These are phyloP conservation scores for Drosophila carrolli DNA, from an alignment of 1,140 invertebrate species.

Conservation along the genomic window DNA sequence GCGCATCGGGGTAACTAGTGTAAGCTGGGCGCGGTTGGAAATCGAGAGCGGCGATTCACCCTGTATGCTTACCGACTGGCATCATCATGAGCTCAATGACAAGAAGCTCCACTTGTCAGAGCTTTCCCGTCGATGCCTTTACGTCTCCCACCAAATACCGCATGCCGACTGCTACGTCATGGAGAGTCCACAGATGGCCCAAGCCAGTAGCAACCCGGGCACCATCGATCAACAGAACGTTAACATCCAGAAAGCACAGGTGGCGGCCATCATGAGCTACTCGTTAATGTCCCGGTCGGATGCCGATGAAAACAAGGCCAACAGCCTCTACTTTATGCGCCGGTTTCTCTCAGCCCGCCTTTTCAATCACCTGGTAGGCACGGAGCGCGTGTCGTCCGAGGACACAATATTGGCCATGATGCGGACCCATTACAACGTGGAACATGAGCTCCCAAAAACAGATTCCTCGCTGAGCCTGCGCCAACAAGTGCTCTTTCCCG, in stretches of 20 bases:
- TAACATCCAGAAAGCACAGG: slow-evolving; percentile 77
- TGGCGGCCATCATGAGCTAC: slow-evolving; percentile 70
- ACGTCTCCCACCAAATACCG: slow-evolving; percentile 69
- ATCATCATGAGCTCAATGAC: slow-evolving; percentile 76
- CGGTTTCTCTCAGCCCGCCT: slow-evolving; percentile 71
- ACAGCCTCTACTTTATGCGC: slow-evolving; percentile 68
- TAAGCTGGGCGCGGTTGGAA: slow-evolving; percentile 74
- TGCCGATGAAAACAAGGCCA: slow-evolving; percentile 20
- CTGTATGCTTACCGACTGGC: slow-evolving; percentile 67
- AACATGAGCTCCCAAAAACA: slow-evolving; percentile 12
- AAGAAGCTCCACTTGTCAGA: slow-evolving; percentile 77
- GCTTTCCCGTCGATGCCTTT: slow-evolving; percentile 65
- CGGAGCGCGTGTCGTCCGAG: slow-evolving; percentile 74
- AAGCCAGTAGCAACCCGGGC: slow-evolving; percentile 69
- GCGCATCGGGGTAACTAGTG: slow-evolving; percentile 70
- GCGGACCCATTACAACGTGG: slow-evolving; percentile 51
- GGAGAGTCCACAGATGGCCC: slow-evolving; percentile 78
- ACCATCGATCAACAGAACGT: slow-evolving; percentile 80
- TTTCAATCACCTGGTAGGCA: slow-evolving; percentile 75
- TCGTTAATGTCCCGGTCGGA: slow-evolving; percentile 48
- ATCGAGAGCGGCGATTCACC: slow-evolving; percentile 26
- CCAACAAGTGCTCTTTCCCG: slow-evolving; percentile 61
- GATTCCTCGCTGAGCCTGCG: neutral
- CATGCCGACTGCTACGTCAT: slow-evolving; percentile 77
- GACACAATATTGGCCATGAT: slow-evolving; percentile 68